Base-by-base conservation (phyloP, 2,113 vertebrate species). In the Nyctibius bracteatus region DNA sequence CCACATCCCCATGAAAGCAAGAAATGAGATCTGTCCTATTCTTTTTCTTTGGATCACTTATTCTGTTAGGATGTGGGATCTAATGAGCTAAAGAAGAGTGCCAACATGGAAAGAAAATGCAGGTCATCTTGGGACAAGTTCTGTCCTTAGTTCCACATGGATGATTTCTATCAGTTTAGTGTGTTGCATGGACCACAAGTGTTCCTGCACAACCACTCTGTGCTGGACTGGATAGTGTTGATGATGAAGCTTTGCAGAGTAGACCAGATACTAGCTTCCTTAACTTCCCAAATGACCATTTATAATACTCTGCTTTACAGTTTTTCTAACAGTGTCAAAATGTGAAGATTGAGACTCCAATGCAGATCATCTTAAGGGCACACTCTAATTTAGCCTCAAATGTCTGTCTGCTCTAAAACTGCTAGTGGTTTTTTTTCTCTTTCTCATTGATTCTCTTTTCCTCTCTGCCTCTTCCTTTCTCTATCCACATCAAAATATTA, bases 401-500 rank as follows among this genome's bases (percentile, higher is more conserved):
- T 79, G 67, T 94, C 37, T 88, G 43, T 67, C 59, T 70, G 25
- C 49, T 91, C 78, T 88, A 72, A 72, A 87, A 57, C 27, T 37
- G 52, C 57, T 58, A 8, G 44, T 72, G 15, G 57, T 88, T 57
- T 74, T 24, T 70, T 91, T 19, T 79, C 43, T 83, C 47, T 63
- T 23, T 58, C 74, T 49, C 0, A 2, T 37, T 44, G 44, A 57
- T 61, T 95, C 30, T 18, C 25, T 95, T 89, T 91, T 88, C 57
- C 27, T 87, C 63, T 86, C 35, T 63, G 83, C 30, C 35, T 58
- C 59, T 84, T 95, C 47, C 91, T 94, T 92, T 96, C 91, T 83
- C 54, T 71, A 51, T 90, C 85, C 94, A 88, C 93, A 92, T 93
- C 58, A 96, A 92, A 88, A 88, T 86, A 90, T 92, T 93, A 94